A percentile compares a stretch with the other conserved stretches of the same genome.
Conservation (phyloP, 2,888 invertebrate species). For the Torymus texanus region DNA sequence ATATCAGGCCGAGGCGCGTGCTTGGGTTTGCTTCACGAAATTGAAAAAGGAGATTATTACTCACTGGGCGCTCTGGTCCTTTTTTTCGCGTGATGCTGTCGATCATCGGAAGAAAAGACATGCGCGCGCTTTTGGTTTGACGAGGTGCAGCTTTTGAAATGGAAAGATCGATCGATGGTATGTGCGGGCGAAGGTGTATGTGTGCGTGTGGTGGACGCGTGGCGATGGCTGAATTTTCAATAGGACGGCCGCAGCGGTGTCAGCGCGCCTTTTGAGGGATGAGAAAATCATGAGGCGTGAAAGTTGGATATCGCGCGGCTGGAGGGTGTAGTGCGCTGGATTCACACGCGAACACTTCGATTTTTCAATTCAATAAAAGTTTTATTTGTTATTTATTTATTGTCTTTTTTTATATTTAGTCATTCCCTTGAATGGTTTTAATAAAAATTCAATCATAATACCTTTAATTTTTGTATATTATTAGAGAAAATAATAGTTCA, state of each 20-base stretch:
- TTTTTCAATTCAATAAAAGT: no score
- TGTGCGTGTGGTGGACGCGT: not conserved
- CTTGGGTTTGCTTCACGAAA: slow-evolving; percentile 33
- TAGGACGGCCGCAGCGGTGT: slow-evolving; percentile 5
- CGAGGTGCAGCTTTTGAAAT: slow-evolving; percentile 33
- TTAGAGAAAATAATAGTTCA: no score
- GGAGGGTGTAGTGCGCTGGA: no score
- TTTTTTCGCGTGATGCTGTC: slow-evolving; percentile 41
- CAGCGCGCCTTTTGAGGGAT: slow-evolving; percentile 42
- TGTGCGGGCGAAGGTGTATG: no score
- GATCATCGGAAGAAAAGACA: slow-evolving; percentile 38
- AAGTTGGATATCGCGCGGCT: not conserved
- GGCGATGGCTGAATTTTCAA: slow-evolving; percentile 50
- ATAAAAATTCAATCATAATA: no score
- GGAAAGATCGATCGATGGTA: slow-evolving; percentile 49
- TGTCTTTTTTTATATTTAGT: no score
- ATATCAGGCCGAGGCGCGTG: slow-evolving; percentile 5
- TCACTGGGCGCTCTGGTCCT: slow-evolving; percentile 9
- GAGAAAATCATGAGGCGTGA: slow-evolving; percentile 50
- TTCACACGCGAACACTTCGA: no score
- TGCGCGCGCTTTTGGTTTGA: not conserved
- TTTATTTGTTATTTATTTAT: no score
- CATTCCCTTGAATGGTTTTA: no score
- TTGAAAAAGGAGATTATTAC: slow-evolving; percentile 57
- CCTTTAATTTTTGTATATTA: no score